Evolutionary conservation across 2,888 invertebrate genomes (phyloP).

Genomic region (Nomada ferruginata): DNA sequence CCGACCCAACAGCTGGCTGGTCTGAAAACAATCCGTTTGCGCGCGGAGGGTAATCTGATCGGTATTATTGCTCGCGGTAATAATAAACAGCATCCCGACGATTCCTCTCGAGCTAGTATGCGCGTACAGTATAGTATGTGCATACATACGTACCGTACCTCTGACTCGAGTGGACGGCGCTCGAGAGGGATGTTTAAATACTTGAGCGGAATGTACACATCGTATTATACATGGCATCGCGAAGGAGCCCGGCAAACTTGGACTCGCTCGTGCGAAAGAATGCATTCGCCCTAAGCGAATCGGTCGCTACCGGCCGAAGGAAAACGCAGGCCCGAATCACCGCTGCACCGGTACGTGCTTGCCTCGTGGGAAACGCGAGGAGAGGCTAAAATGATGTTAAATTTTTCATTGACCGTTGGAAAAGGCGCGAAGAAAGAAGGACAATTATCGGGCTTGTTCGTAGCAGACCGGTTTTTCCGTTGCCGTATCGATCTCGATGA

Average conservation of each 20-base stretch:
- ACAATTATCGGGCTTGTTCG: slow-evolving; percentile 34
- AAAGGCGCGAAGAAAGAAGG: not conserved
- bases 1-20: slow-evolving; percentile 53
- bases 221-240: slow-evolving; percentile 17
- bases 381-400: not conserved
- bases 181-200: slow-evolving; percentile 53
- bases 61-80: slow-evolving; percentile 48
- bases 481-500: too few relatives aligned
- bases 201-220: slow-evolving; percentile 15
- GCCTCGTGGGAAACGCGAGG: slow-evolving; percentile 32
- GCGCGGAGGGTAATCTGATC: slow-evolving; percentile 50
- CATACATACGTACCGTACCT: too few relatives aligned
- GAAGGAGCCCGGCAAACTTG: slow-evolving; percentile 11
- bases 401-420: too few relatives aligned
- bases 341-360: not conserved
- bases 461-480: too few relatives aligned
- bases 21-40: slow-evolving; percentile 48
- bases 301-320: slow-evolving; percentile 10
- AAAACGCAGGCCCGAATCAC: not conserved
- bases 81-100: slow-evolving; percentile 54
- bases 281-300: slow-evolving; percentile 34
- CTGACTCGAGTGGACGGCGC: slow-evolving; percentile 48
- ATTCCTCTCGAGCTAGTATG: slow-evolving; percentile 16
- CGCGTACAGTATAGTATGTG: too few relatives aligned
- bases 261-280: slow-evolving; percentile 32